Conservation (phyloP, 2,888 invertebrate species). For the Habrosyne pyritoides region DNA sequence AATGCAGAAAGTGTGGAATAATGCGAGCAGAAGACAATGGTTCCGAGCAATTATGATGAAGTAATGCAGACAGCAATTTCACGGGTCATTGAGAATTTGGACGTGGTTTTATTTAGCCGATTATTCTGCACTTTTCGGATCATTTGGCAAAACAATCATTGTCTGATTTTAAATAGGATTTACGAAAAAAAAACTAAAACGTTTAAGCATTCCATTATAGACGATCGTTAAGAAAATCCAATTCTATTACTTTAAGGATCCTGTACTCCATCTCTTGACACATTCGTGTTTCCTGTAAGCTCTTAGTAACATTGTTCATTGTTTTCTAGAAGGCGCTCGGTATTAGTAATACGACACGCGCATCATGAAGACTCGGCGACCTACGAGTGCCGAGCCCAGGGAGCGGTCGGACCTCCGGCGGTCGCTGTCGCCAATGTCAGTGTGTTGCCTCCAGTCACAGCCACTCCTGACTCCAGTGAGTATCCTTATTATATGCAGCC, state of each 20-base stretch:
- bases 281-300: too few species aligned
- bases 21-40: slow-evolving; percentile 35
- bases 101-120: slow-evolving; percentile 27
- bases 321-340: slow-evolving; percentile 90
- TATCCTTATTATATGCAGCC: slow-evolving; percentile 18
- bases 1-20: slow-evolving; percentile 25
- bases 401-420: slow-evolving; percentile 85
- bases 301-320: neutral
- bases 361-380: slow-evolving; percentile 89
- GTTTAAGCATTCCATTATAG: too few species aligned
- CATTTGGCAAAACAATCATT: slow-evolving; percentile 5
- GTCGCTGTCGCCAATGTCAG: slow-evolving; percentile 82
- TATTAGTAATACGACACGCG: slow-evolving; percentile 90
- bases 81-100: slow-evolving; percentile 52
- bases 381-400: slow-evolving; percentile 92
- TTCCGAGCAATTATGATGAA: slow-evolving; percentile 57
- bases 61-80: slow-evolving; percentile 56
- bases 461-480: slow-evolving; percentile 77
- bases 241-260: too few species aligned
- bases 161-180: neutral
- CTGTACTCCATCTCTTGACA: too few species aligned
- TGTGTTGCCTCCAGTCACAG: slow-evolving; percentile 62
- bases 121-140: slow-evolving; percentile 7
- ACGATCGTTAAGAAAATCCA: too few species aligned
- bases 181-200: neutral